Evolutionary conservation across 2,113 vertebrate genomes (phyloP).

Genomic region (Pygoscelis antarcticus): DNA sequence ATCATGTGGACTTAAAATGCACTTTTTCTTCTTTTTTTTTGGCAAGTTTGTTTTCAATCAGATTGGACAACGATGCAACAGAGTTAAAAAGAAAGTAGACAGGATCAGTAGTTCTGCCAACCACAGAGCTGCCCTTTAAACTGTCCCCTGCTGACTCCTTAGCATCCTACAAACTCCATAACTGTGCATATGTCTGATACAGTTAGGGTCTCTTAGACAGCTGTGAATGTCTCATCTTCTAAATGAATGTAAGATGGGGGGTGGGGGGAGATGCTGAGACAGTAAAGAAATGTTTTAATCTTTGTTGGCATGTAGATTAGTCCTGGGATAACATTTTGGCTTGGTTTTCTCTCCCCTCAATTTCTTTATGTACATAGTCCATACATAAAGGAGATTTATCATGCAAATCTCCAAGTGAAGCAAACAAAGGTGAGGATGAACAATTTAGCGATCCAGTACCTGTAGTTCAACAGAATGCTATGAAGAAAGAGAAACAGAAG

Average conservation of each 20-base stretch:
- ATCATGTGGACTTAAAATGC: not conserved
- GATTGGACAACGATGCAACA: not conserved
- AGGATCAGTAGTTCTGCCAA: not conserved
- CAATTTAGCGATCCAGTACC: not conserved
- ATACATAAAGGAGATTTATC: not conserved
- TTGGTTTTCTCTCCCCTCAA: not conserved
- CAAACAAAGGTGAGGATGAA: not conserved
- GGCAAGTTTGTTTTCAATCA: not conserved
- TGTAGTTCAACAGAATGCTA: not conserved
- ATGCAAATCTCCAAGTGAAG: not conserved
- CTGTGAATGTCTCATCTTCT: not conserved
- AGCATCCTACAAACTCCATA: not conserved
- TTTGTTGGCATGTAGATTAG: not conserved
- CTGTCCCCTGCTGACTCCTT: not conserved
- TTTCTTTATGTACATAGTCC: not conserved
- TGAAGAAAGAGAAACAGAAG: not conserved
- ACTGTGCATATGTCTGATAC: not conserved
- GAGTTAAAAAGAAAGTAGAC: not conserved
- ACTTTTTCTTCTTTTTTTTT: not conserved
- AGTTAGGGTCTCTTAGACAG: not conserved
- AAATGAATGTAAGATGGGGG: not conserved
- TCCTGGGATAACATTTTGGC: not conserved
- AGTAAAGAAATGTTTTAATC: not conserved
- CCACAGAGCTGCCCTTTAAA: not conserved
- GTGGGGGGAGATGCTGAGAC: not conserved